phyloP scores from a whole-genome alignment of 2,888 invertebrate genomes.

The Caenorhabditis afra region DNA sequence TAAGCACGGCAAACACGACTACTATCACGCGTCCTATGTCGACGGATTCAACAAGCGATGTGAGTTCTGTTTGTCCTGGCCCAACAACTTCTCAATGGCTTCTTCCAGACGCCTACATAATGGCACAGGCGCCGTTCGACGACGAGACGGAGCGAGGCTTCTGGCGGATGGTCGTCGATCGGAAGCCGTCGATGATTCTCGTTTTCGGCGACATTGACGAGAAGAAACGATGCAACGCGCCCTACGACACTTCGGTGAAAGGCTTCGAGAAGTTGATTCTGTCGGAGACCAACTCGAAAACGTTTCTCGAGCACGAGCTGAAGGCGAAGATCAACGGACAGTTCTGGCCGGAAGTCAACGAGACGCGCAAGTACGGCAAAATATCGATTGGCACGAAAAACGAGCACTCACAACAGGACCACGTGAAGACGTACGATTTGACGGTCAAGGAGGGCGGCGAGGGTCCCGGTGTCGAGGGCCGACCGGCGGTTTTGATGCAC shows the following conservation, averaged over 20 bases:
- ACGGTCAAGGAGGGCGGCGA: constrained; percentile 24
- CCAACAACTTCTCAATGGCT: too few relatives aligned
- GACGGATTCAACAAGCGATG: constrained; percentile 48
- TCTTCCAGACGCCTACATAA: constrained; percentile 52
- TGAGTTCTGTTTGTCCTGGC: constrained; percentile 10
- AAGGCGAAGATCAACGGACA: constrained; percentile 26
- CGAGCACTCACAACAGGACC: constrained; percentile 34
- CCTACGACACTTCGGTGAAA: constrained; percentile 25
- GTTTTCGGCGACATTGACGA: constrained; percentile 57
- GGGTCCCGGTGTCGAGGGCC: neutral
- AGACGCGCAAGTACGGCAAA: constrained; percentile 5
- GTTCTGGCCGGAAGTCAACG: constrained; percentile 51
- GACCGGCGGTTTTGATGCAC: constrained; percentile 42
- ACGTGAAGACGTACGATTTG: constrained; percentile 49
- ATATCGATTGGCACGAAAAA: constrained; percentile 28
- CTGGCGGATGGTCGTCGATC: constrained; percentile 50
- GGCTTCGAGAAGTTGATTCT: constrained; percentile 41
- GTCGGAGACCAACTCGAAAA: constrained; percentile 29
- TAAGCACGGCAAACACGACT: constrained; percentile 23
- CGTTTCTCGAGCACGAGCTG: constrained; percentile 33
- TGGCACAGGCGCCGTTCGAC: constrained; percentile 58
- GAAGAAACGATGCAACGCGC: constrained; percentile 32
- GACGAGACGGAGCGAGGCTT: constrained; percentile 26
- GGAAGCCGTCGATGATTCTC: constrained; percentile 54
- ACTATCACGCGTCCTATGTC: constrained; percentile 53